Base-by-base conservation (phyloP, 2,888 invertebrate species). In the Drosophila macrospina region DNA sequence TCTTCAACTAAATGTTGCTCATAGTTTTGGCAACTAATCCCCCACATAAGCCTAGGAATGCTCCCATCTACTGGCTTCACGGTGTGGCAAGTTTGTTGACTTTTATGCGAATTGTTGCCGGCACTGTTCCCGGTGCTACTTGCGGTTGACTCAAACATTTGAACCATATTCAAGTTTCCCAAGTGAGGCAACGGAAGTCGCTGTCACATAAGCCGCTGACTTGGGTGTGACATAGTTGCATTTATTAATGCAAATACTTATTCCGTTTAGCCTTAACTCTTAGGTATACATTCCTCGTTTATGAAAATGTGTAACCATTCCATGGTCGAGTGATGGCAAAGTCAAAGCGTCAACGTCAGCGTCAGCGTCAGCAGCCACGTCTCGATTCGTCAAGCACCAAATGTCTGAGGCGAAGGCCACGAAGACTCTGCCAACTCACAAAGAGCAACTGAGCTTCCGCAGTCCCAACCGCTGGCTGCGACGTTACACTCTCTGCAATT, bases 161-260 rank as follows among this genome's bases (percentile, higher is more conserved):
- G 75, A 74, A 70, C 59, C 51, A 60, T 51, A 51, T 60, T 42
- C 42, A 34, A 24, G 55, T 15, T 34, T 69, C 30, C 39, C 65
- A 71, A 63, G 48, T 64, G 61, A 64, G 63, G 50, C 60, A 55
- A 64, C 79, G 80, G 80, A 80, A 80, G 83, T 83, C 73, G 70
- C 83, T 80, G 83, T 79, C 80, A 76, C 74, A 70, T 78, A 47
- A 62, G 74, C 69, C 61, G 74, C 67, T 70, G 80, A 66, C 71
- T 85, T 85, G 88, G 88, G 88, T 72, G 79, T 86, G 83, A 83
- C 83, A 83, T 72, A 85, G 88, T 85, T 83, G 86, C 83, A 83
- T 83, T 83, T 83, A 88, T 83, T 86, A 85, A 88, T 87, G 83
- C 77, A 85, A 83, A 85, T 87, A 80, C 39, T 20, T 72, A 72